A percentile compares a stretch with the other conserved stretches of the same genome.
Conservation (phyloP, 2,888 invertebrate genomes). For the Dione vanillae region DNA sequence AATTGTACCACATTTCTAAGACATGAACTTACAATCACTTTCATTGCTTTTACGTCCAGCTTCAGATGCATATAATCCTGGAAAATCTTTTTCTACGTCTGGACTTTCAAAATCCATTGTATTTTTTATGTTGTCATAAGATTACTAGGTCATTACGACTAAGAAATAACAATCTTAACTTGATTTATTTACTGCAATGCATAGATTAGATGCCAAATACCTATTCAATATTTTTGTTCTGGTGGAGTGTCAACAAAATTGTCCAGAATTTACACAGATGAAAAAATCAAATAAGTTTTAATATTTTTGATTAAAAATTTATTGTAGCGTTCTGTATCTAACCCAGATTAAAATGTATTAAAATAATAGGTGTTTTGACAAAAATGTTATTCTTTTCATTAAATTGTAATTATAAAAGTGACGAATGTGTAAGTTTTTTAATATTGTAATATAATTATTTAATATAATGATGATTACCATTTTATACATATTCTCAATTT, state of each 20-base stretch:
- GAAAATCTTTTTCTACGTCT: constrained; percentile 95
- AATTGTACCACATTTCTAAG: not conserved
- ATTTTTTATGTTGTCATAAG: not conserved
- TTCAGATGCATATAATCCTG: constrained; percentile 93
- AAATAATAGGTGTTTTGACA: too few relatives aligned
- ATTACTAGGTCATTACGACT: not conserved
- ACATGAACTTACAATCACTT: constrained; percentile 89
- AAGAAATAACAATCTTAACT: not conserved
- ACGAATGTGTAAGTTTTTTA: too few relatives aligned
- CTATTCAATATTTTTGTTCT: constrained; percentile 6
- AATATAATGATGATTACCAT: too few relatives aligned
- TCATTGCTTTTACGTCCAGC: constrained; percentile 90
- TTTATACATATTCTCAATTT: too few relatives aligned
- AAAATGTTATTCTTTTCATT: too few relatives aligned
- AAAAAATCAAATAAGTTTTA: not conserved
- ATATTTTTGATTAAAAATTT: too few relatives aligned
- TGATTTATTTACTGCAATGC: not conserved
- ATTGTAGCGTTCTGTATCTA: too few relatives aligned
- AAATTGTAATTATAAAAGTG: too few relatives aligned
- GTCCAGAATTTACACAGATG: not conserved
- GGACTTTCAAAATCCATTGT: constrained; percentile 93
- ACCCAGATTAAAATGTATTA: too few relatives aligned
- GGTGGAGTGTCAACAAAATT: constrained; percentile 11
- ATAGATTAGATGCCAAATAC: not conserved
- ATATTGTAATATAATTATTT: too few relatives aligned